A percentile compares a stretch with the other conserved stretches of the same genome.
Conservation (phyloP, 2,888 invertebrate genomes). For the Perizoma affinitatum region DNA sequence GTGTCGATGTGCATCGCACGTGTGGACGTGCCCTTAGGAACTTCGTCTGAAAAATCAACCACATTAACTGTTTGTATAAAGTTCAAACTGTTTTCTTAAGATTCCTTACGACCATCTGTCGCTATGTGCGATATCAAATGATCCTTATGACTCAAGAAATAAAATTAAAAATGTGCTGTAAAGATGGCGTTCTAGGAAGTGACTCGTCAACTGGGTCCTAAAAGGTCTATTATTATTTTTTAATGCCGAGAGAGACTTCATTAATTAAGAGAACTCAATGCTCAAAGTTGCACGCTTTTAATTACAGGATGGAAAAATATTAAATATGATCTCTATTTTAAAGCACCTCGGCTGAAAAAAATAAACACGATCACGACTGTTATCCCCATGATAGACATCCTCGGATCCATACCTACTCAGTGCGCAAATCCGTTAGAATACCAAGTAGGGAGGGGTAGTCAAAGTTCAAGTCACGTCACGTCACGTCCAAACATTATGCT, state of each 20-base stretch:
- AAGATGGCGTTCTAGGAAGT: constrained; percentile 39
- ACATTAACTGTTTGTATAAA: constrained; percentile 8
- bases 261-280: constrained; percentile 30
- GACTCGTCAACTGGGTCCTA: constrained; percentile 39
- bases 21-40: constrained; percentile 23
- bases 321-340: no score
- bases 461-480: no score
- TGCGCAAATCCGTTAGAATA: no score
- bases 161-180: constrained; percentile 15
- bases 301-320: not conserved
- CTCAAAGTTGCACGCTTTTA: constrained; percentile 2
- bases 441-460: no score
- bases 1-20: constrained; percentile 31
- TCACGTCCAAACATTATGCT: no score
- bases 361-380: no score
- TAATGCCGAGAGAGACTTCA: constrained; percentile 33
- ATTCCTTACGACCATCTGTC: not conserved
- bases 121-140: constrained; percentile 8
- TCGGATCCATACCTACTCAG: no score
- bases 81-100: constrained; percentile 13
- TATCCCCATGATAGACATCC: no score
- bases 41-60: constrained; percentile 7
- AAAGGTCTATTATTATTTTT: constrained; percentile 29
- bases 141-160: constrained; percentile 20
- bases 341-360: no score